Evolutionary conservation across 2,797 vertebrate genomes (phyloP).

Genomic region (Salmo trutta): DNA sequence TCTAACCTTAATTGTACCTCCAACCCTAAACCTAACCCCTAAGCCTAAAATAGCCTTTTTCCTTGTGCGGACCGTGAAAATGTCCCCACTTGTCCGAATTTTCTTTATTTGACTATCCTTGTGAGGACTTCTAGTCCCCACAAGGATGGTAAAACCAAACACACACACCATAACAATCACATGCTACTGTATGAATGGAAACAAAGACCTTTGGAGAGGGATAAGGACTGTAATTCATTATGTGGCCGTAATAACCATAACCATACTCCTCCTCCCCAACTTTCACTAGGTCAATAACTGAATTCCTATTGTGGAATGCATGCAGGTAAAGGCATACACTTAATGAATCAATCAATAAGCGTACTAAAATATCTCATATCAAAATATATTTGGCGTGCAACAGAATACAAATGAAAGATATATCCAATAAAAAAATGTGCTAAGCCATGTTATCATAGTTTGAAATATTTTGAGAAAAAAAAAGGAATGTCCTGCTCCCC

Average conservation of each 20-base stretch:
- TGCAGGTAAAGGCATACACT: background rate
- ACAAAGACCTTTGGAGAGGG: background rate
- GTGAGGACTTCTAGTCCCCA: too few relatives aligned
- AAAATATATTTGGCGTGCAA: background rate
- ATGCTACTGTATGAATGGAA: background rate
- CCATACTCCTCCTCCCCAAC: background rate
- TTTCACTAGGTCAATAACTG: background rate
- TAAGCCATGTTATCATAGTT: background rate
- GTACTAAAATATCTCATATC: background rate
- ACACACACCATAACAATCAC: background rate
- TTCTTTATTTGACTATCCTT: too few relatives aligned
- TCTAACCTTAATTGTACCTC: too few relatives aligned
- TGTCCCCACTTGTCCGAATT: too few relatives aligned
- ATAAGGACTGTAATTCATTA: background rate
- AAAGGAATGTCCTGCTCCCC: background rate
- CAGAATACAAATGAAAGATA: too few relatives aligned
- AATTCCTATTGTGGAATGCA: background rate
- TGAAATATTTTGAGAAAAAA: too few relatives aligned
- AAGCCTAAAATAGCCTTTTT: too few relatives aligned
- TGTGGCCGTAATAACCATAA: background rate
- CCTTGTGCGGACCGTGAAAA: too few relatives aligned
- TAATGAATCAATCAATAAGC: background rate
- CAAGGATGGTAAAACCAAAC: background rate
- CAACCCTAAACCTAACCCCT: too few relatives aligned
- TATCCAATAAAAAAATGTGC: background rate